Base-by-base conservation (phyloP, 2,888 invertebrate species). In the Xiphydria camelus region DNA sequence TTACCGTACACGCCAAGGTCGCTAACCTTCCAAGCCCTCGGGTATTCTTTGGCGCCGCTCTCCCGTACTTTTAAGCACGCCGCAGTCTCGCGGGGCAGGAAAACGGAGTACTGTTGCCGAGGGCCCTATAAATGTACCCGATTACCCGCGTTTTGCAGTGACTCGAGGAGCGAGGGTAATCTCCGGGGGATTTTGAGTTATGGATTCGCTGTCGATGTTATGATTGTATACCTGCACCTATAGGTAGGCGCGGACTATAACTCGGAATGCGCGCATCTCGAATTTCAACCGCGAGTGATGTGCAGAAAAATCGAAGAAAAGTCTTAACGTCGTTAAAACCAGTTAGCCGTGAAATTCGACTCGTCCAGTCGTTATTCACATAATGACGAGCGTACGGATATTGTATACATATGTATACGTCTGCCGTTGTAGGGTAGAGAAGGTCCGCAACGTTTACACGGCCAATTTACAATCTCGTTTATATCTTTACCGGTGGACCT, bases 11-110 rank as follows among this genome's bases (percentile, higher is more conserved):
- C 49, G 29, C 48, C 53, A 53, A 55, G 55, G 55, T 55, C 51
- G 51, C 47, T 53, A 53, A 55, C 51, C 53, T 53, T 49, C 35
- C 21, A 36, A 53, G 53, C 62, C 62, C 58, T 55, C 57, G 44
- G 62, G 57, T 64, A 47, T 53, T 59, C 59, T 60, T 65, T 66
- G 66, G 65, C 66, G 64, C 66, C 66, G 61, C 56, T 53, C 53
- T 54, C 42, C 22, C 26, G 6, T 38, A 12, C 52, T 51, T 52
- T 49, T 54, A 41, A 32, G 41, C 12, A 12, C 7, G 21, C 12
- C 21, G 17, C 25, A 31, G 19, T 2, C 9, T 19, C 10, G 34
- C 15, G 12, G n/a, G 10, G 10, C 4, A n/a, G 9, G 19, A 10
- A 34, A 34, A 34, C 19, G 6, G 9, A 34, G n/a, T 9, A 34